phyloP scores from a whole-genome alignment of 2,888 invertebrate genomes.

The Operophtera brumata region DNA sequence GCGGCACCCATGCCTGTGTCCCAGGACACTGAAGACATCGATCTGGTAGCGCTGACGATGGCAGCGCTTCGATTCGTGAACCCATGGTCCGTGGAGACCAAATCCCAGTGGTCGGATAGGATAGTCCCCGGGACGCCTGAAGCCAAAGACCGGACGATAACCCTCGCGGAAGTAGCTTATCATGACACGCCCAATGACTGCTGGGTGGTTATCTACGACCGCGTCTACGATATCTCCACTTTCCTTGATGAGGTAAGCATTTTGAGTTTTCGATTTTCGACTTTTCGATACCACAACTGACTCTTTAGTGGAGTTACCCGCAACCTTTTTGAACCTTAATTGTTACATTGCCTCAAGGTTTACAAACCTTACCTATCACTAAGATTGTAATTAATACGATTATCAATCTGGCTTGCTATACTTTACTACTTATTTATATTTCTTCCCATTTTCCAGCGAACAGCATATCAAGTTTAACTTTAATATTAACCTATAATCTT shows the following conservation, averaged over 20 bases:
- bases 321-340: too few relatives aligned
- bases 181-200: conserved; percentile 88
- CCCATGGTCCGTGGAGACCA: conserved; percentile 63
- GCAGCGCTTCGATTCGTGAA: conserved; percentile 72
- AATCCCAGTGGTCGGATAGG: conserved; percentile 47
- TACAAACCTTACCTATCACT: too few relatives aligned
- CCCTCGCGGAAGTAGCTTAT: conserved; percentile 87
- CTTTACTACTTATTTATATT: too few relatives aligned
- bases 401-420: too few relatives aligned
- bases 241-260: conserved; percentile 85
- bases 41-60: conserved; percentile 71
- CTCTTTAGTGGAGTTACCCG: neutral
- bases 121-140: conserved; percentile 58
- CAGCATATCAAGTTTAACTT: too few relatives aligned
- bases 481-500: conserved; percentile 9
- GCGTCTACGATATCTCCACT: conserved; percentile 90
- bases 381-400: too few relatives aligned
- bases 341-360: too few relatives aligned
- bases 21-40: conserved; percentile 58
- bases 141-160: conserved; percentile 76
- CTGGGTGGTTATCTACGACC: conserved; percentile 93
- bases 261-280: neutral
- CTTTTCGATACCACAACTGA: neutral
- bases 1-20: conserved; percentile 54
- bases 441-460: too few relatives aligned